Base-by-base conservation (phyloP, 2,888 invertebrate genomes). In the Plagiodera versicolora region DNA sequence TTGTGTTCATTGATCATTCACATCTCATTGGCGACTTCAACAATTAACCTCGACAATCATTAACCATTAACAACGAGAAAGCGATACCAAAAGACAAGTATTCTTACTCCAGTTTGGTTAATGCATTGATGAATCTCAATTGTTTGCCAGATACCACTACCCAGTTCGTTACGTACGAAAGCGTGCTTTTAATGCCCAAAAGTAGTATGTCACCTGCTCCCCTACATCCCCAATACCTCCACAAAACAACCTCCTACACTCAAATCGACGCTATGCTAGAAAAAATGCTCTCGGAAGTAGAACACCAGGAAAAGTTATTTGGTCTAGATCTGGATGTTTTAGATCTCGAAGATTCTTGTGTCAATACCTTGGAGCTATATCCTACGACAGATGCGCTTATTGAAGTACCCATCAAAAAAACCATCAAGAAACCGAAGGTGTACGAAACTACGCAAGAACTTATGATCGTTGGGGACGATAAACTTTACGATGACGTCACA, bases 191-290 rank as follows among this genome's bases (percentile, higher is more conserved):
- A 66, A 66, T 67, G 57, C 63, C 74, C 60, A 73, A 73, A 73
- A 70, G 73, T 72, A 74, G 73, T 75, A 68, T 65, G 65, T 59
- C 58, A 55, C 61, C 48, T 52, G 30, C 56, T 50, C 56, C 60
- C 61, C 54, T 58, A 24, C 16, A 24, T 17, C 39, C 16, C n/a
- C 55, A 56, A 18, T 24, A 56, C 16, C n/a, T 52, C 11, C 58
- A 63, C 39, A 53, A 18, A 56, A 56, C 57, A 8, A 60, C 58
- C 6, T 79, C 79, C 18, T 80, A 81, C 58, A 74, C 76, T 48
- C 75, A 81, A 70, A 79, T 81, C 39, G 80, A 81, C 58, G 77
- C 73, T 5, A 78, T 81, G 71, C 68, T 82, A 32, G 80, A 81
- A 54, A 74, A 75, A 56, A 81, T 81, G 78, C 68, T 81, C 19